A percentile compares a stretch with the other conserved stretches of the same genome.
These are phyloP conservation scores for Bubo blakistoni DNA, from an alignment of 2,113 vertebrate species.

Conservation along the genomic window DNA sequence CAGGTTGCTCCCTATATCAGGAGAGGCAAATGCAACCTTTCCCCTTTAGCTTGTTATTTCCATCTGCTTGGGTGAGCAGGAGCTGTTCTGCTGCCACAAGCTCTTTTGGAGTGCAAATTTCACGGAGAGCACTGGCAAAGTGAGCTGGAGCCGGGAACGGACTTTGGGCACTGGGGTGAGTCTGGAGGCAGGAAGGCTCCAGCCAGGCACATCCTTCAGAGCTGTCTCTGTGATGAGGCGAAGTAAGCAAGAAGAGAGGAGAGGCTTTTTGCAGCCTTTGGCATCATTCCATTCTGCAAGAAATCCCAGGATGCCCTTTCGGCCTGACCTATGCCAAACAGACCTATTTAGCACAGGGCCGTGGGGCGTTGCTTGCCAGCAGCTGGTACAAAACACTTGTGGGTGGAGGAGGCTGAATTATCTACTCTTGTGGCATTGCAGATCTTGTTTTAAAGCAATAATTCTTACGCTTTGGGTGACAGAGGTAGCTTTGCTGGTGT, in stretches of 20 bases:
- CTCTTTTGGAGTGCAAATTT: background rate
- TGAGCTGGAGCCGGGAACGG: accelerated
- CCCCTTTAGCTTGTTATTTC: background rate
- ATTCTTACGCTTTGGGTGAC: background rate
- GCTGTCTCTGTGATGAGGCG: background rate
- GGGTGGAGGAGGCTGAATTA: background rate
- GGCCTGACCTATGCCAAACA: background rate
- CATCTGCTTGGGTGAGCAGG: background rate
- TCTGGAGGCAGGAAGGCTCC: background rate
- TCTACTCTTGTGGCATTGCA: background rate
- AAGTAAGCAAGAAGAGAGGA: background rate
- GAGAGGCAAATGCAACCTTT: background rate
- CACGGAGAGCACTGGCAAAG: accelerated
- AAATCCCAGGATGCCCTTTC: background rate
- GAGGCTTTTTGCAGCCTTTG: slow-evolving; percentile 8
- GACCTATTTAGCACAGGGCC: background rate
- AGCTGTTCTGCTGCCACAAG: background rate
- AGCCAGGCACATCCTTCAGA: background rate
- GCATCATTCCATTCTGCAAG: background rate
- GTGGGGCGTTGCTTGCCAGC: background rate
- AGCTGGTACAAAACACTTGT: background rate
- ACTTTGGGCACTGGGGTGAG: background rate
- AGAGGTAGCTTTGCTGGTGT: background rate
- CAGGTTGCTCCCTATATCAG: background rate
- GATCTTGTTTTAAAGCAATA: background rate